Base-by-base conservation (phyloP, 2,888 invertebrate species). In the Rutpela maculata region DNA sequence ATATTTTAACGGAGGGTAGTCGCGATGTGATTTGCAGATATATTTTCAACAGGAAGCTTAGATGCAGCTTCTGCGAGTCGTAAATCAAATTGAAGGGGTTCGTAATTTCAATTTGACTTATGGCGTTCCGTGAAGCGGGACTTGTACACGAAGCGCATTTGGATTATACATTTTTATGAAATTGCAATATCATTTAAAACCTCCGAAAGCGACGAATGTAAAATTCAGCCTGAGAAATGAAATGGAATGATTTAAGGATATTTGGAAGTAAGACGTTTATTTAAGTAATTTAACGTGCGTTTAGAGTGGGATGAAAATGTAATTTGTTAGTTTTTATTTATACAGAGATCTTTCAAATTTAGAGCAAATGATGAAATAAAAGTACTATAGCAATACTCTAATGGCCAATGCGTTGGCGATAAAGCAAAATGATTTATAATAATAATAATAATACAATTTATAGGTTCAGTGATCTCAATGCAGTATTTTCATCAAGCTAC, bases 51-150 rank as follows among this genome's bases (percentile, higher is more conserved):
- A 70, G 60, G 60, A 70, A 60, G 59, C 70, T 60, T 35, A 38
- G 60, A 70, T 70, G 70, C 60, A 70, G 70, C 43, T 31, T 60
- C 70, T 62, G 43, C 22, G 18, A 60, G 60, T 66, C 38, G 38
- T 74, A 74, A 74, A 67, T 74, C 74, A 74, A 74, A 74, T 68
- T 69, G 62, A 55, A 67, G 57, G 62, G 57, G 43, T 65, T 31
- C 74, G 63, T 66, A 65, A 73, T 68, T 74, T 63, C 74, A 74
- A 74, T 74, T 74, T 74, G 74, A 74, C 67, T 74, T 62, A 63
- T 62, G 31, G 65, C 43, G 62, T 63, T 72, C 63, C 59, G 43
- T 17, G 63, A 22, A 63, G 63, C 63, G 55, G 22, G 26, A 67
- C 50, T 15, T 50, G 50, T 50, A 50, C 50, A 15, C 50, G 50